Evolutionary conservation across 1,140 invertebrate species (phyloP).

Genomic region (Mylabris phalerata): DNA sequence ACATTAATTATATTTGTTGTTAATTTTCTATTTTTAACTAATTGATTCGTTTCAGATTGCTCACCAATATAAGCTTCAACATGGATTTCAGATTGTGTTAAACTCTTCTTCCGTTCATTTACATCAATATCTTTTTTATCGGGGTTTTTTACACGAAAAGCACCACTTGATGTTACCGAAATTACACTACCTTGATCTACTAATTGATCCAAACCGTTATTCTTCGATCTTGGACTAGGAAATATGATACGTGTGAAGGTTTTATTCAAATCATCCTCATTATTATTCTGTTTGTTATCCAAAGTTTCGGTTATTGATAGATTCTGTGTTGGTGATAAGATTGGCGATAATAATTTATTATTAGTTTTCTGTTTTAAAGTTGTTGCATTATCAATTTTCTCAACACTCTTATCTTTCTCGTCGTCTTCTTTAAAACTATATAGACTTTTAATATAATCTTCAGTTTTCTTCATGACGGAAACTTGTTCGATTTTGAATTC

Average conservation of each 20-base stretch:
- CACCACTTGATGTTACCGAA: conserved; percentile 40
- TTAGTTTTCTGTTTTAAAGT: conserved; percentile 1
- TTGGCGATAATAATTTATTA: conserved; percentile 33
- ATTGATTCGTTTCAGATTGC: conserved; percentile 7
- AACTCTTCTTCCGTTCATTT: conserved; percentile 44
- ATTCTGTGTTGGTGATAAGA: conserved; percentile 39
- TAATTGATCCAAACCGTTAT: conserved; percentile 20
- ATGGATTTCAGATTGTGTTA: conserved; percentile 48
- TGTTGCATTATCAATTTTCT: no score
- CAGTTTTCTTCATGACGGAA: conserved; percentile 42
- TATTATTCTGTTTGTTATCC: conserved; percentile 14
- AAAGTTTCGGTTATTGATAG: conserved; percentile 32
- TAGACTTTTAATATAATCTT: conserved; percentile 43
- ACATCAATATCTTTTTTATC: conserved; percentile 16
- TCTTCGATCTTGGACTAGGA: conserved; percentile 30
- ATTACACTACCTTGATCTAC: conserved; percentile 41
- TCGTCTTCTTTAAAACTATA: conserved; percentile 1
- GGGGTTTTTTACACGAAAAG: conserved; percentile 36
- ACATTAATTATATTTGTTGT: conserved; percentile 32
- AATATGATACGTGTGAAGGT: conserved; percentile 35
- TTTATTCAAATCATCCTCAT: conserved; percentile 18
- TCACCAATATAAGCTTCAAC: conserved; percentile 37
- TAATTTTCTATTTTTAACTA: conserved; percentile 18
- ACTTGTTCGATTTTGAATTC: conserved; percentile 57
- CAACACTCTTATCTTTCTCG: conserved; percentile 8